Base-by-base conservation (phyloP, 2,888 invertebrate genomes). In the Lasius platythorax region DNA sequence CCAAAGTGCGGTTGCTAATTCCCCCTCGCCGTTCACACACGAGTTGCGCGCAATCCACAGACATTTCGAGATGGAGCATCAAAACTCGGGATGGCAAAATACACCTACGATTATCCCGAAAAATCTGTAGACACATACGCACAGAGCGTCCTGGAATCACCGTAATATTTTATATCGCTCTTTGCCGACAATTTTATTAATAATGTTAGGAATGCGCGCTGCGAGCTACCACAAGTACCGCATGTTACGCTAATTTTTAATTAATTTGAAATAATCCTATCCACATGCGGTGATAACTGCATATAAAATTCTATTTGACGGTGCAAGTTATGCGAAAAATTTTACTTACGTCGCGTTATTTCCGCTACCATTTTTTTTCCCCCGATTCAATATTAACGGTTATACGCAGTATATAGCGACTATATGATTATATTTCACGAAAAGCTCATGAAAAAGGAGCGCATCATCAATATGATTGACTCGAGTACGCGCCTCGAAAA, bases 1-100 rank as follows among this genome's bases (percentile, higher is more conserved):
- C 82, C 85, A 76, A 85, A 87, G 86, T 89, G 87, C 86, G 87
- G 89, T 91, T 89, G 82, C 88, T 88, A 91, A 91, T 92, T 90
- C 85, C 33, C 63, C 40, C 70, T 81, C 43, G 33, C 58, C 67
- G 67, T 56, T n/a, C 63, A 30, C 56, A 23, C 64, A 46, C 15
- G 79, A 53, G 58, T 33, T 28, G 30, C 70, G 79, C 50, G 81
- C 76, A 86, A 87, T 86, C 85, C 83, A 66, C 84, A 72, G 81
- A 81, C 85, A 85, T 84, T 87, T 82, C 75, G 87, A 89, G 82
- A 87, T 76, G 68, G 70, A 58, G 76, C 70, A 56, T 37, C 53
- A 53, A 53, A 53, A 53, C 30, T 58, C 30, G 37, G 50, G 78
- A 23, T 64, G 46, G 72, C 72, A 72, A 75, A 84, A 78, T 74